These are phyloP conservation scores for Diorhabda sublineata DNA, from an alignment of 1,140 invertebrate genomes.

Conservation along the genomic window DNA sequence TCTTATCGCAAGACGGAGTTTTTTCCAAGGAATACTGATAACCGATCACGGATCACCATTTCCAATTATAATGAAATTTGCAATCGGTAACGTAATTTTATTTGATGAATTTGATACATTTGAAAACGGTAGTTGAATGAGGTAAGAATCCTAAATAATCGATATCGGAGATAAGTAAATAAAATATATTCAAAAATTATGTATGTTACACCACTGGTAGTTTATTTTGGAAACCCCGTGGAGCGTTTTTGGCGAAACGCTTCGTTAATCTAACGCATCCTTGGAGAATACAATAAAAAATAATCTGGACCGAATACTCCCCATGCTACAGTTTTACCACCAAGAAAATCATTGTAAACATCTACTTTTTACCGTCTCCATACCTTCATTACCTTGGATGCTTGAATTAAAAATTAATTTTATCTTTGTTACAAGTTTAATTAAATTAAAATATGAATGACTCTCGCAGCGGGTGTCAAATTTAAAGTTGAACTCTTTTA, in stretches of 20 bases:
- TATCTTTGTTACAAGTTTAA: slow-evolving; percentile 44
- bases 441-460: slow-evolving; percentile 43
- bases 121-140: too few species aligned
- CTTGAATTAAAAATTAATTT: slow-evolving; percentile 45
- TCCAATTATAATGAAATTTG: too few species aligned
- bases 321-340: slow-evolving; percentile 33
- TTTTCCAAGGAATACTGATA: too few species aligned
- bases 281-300: slow-evolving; percentile 42
- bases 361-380: slow-evolving; percentile 37
- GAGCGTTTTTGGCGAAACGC: slow-evolving; percentile 30
- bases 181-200: background rate
- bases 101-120: too few species aligned
- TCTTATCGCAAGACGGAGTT: too few species aligned
- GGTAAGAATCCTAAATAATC: too few species aligned
- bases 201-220: background rate
- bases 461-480: slow-evolving; percentile 37
- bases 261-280: slow-evolving; percentile 42
- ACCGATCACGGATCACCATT: too few species aligned
- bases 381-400: slow-evolving; percentile 38
- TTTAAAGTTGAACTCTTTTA: slow-evolving; percentile 30
- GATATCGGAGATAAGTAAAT: too few species aligned
- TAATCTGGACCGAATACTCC: slow-evolving; percentile 41
- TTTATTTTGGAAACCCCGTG: slow-evolving; percentile 17
- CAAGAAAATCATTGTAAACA: slow-evolving; percentile 38
- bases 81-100: too few species aligned